phyloP scores from a whole-genome alignment of 2,888 invertebrate genomes.

The Biston betularia region DNA sequence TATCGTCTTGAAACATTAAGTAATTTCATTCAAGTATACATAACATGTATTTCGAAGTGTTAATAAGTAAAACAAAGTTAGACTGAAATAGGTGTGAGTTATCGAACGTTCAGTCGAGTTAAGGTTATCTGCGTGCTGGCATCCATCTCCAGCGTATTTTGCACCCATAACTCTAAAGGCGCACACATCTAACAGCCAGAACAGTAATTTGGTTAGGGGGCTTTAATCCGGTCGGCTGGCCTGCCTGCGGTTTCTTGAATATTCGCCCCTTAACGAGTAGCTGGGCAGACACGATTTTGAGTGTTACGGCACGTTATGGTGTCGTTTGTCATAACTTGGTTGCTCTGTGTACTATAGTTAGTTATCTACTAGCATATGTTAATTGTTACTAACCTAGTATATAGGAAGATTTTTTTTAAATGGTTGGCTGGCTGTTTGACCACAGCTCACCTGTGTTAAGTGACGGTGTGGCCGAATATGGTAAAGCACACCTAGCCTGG shows the following conservation, averaged over 20 bases:
- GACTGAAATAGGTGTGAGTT: neutral
- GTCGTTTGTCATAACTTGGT: conserved; percentile 19
- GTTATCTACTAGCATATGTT: neutral
- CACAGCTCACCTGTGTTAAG: too few relatives aligned
- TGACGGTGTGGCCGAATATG: too few relatives aligned
- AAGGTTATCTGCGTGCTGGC: conserved; percentile 10
- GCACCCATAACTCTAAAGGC: conserved; percentile 38
- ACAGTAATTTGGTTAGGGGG: conserved; percentile 72
- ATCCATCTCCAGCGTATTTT: conserved; percentile 22
- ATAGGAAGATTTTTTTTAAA: too few relatives aligned
- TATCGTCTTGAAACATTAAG: too few relatives aligned
- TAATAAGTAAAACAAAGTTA: conserved; percentile 4
- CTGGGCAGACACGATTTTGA: conserved; percentile 25
- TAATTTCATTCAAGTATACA: conserved; percentile 1
- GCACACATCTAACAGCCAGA: conserved; percentile 57
- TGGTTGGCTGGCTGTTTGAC: too few relatives aligned
- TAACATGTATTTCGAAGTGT: neutral
- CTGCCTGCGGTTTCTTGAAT: conserved; percentile 60
- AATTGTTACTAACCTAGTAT: neutral
- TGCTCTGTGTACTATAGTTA: neutral
- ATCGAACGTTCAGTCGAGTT: conserved; percentile 7
- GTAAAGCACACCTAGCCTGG: too few relatives aligned
- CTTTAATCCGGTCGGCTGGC: conserved; percentile 64
- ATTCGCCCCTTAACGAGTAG: conserved; percentile 21
- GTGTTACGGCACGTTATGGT: conserved; percentile 2